Conservation (phyloP, 2,113 vertebrate genomes). For the Vulpes vulpes region DNA sequence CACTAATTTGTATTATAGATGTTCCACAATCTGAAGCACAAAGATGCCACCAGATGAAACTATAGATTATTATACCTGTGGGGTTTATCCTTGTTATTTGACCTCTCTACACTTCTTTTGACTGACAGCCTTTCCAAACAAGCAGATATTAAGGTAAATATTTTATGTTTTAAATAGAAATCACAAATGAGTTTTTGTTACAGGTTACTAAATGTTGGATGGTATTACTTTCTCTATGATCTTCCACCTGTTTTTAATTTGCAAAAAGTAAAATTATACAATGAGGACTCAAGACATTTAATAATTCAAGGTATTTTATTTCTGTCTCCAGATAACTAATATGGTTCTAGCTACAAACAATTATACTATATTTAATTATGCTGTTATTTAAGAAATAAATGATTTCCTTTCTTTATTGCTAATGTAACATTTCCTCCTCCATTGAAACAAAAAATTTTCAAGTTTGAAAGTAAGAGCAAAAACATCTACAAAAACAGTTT, state of each 20-base stretch:
- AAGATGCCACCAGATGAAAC: conserved; percentile 54
- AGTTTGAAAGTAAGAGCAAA: conserved; percentile 8
- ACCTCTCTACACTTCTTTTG: conserved; percentile 50
- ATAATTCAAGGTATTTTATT: not conserved
- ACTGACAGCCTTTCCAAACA: conserved; percentile 64
- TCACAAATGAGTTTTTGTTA: conserved; percentile 3
- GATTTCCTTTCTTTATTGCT: not conserved
- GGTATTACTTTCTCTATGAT: not conserved
- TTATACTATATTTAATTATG: not conserved
- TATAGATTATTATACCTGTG: not conserved
- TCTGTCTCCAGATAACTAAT: conserved; percentile 6
- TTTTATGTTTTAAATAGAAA: conserved; percentile 43
- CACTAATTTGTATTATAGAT: conserved; percentile 22
- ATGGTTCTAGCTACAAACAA: not conserved
- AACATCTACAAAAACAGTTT: not conserved
- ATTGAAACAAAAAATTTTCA: not conserved
- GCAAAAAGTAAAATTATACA: not conserved
- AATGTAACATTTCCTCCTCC: conserved; percentile 23
- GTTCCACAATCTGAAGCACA: conserved; percentile 57
- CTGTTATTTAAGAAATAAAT: conserved; percentile 4
- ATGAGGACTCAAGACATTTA: not conserved
- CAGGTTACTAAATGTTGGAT: not conserved
- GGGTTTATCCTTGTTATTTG: conserved; percentile 40
- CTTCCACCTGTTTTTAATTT: conserved; percentile 6
- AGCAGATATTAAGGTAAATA: conserved; percentile 58